phyloP scores from a whole-genome alignment of 2,888 invertebrate genomes.

The Celastrina argiolus region DNA sequence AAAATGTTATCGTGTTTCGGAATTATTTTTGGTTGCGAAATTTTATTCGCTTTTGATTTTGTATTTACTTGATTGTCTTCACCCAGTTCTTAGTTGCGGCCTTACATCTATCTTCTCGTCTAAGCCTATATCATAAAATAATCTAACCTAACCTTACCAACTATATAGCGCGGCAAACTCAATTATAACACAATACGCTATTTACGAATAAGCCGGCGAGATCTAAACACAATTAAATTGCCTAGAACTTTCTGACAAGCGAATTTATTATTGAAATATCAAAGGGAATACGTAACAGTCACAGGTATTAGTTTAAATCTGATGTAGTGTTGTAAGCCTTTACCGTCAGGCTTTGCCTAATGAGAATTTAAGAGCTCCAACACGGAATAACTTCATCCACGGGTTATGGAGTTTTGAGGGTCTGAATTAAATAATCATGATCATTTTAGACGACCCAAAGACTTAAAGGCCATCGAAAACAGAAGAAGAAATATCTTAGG shows the following conservation, averaged over 20 bases:
- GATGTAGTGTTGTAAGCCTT: neutral
- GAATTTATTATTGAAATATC: constrained; percentile 1
- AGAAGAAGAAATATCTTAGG: too few species aligned
- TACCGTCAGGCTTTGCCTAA: neutral
- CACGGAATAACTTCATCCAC: neutral
- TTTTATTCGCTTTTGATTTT: too few species aligned
- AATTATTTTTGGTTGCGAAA: too few species aligned
- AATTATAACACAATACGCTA: neutral
- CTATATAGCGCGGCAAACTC: neutral
- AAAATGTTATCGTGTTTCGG: too few species aligned
- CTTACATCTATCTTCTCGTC: too few species aligned
- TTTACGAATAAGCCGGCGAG: neutral
- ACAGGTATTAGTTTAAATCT: constrained; percentile 4
- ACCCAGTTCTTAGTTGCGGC: too few species aligned
- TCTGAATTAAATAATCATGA: too few species aligned
- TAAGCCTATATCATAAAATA: too few species aligned
- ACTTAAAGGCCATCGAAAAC: too few species aligned
- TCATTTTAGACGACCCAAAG: too few species aligned
- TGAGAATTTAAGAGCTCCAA: neutral
- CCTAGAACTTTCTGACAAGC: neutral
- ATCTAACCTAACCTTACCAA: neutral
- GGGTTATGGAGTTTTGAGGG: too few species aligned
- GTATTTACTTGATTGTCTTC: too few species aligned
- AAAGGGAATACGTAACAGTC: neutral
- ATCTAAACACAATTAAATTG: neutral